Evolutionary conservation across 2,113 vertebrate species (phyloP).

Genomic region (Hypocryptadius cinnamomeus): DNA sequence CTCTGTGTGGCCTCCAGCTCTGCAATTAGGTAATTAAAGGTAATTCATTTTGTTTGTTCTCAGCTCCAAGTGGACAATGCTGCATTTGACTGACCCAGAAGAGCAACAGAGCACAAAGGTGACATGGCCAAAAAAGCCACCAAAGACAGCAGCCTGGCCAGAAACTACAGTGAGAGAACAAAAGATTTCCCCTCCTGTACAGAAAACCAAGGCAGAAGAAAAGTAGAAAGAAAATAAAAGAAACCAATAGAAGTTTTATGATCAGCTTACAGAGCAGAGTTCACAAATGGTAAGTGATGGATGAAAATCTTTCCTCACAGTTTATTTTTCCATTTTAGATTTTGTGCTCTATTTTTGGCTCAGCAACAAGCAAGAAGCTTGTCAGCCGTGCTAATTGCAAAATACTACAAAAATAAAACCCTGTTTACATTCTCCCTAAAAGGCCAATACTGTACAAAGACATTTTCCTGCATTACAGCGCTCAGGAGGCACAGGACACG

Average conservation of each 20-base stretch:
- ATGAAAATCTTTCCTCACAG: neutral
- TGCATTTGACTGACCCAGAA: neutral
- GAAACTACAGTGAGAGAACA: neutral
- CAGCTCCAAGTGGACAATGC: neutral
- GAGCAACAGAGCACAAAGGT: neutral
- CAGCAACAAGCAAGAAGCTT: neutral
- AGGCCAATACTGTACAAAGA: neutral
- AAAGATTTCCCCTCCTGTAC: neutral
- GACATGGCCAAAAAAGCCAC: rapidly evolving
- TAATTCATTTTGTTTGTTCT: neutral
- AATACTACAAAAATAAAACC: neutral
- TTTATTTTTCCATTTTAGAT: neutral
- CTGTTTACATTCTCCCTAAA: neutral
- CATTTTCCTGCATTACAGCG: neutral
- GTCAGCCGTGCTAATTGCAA: neutral
- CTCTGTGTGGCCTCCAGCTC: neutral
- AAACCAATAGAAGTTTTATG: neutral
- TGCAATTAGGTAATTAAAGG: neutral
- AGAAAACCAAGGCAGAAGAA: neutral
- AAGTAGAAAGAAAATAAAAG: neutral
- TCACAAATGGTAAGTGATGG: neutral
- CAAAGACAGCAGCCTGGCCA: neutral
- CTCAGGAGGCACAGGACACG: neutral
- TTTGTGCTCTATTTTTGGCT: neutral
- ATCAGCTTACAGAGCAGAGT: neutral